Conservation (phyloP, 2,888 invertebrate species). For the Rotaria macrura region DNA sequence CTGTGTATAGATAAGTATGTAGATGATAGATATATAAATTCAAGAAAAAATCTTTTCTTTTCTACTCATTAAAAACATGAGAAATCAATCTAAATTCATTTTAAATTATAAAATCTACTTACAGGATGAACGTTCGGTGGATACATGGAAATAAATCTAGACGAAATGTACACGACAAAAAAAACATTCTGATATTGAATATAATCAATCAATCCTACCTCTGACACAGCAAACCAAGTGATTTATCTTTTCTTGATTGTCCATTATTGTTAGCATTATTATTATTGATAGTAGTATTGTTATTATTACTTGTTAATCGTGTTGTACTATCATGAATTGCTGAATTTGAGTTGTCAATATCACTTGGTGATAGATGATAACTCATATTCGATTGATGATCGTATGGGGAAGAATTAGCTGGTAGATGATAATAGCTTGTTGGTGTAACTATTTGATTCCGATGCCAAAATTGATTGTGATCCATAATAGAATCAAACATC, state of each 20-base stretch:
- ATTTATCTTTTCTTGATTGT: slow-evolving; percentile 22
- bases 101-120: neutral
- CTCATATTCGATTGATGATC: neutral
- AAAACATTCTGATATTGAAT: slow-evolving; percentile 16
- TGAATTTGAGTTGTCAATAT: neutral
- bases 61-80: neutral
- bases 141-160: slow-evolving; percentile 21
- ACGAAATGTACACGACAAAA: slow-evolving; percentile 10
- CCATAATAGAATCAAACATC: neutral
- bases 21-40: neutral
- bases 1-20: neutral
- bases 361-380: neutral
- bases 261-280: too few relatives aligned
- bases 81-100: neutral
- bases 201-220: neutral
- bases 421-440: neutral
- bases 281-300: neutral
- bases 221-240: slow-evolving; percentile 15
- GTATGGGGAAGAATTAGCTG: neutral
- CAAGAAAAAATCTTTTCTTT: neutral
- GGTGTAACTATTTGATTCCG: neutral
- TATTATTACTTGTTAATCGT: neutral
- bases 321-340: neutral
- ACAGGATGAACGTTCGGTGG: slow-evolving; percentile 11
- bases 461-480: neutral